A percentile compares a stretch with the other conserved stretches of the same genome.
Evolutionary conservation across 2,888 invertebrate genomes (phyloP).

Genomic region (Ormyrus nitidulus): DNA sequence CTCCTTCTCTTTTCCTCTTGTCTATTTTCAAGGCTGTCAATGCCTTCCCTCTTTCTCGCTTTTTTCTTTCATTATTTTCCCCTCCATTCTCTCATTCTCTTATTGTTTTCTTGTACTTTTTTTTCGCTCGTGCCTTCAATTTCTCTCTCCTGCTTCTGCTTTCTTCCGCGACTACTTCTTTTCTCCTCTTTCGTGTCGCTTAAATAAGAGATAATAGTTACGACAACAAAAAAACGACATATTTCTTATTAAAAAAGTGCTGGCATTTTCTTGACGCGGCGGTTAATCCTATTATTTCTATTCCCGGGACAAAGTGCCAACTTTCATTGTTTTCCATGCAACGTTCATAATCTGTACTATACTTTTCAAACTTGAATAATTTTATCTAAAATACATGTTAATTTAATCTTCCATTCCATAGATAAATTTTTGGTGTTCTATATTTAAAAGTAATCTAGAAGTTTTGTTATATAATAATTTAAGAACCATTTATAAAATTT

Average conservation of each 20-base stretch:
- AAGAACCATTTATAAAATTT: no score
- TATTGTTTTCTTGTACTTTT: slow-evolving; percentile 42
- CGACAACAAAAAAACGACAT: slow-evolving; percentile 1
- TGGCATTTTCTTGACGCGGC: no score
- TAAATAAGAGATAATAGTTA: slow-evolving; percentile 37
- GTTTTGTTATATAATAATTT: no score
- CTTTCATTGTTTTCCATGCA: no score
- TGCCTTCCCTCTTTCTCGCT: slow-evolving; percentile 40
- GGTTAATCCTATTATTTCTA: no score
- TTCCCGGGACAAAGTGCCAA: no score
- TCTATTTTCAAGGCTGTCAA: slow-evolving; percentile 45
- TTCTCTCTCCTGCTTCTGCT: neutral
- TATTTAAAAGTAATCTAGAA: no score
- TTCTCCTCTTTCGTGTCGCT: slow-evolving; percentile 48
- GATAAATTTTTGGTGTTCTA: no score
- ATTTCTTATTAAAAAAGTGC: neutral
- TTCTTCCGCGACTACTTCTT: slow-evolving; percentile 19
- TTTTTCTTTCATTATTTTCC: neutral
- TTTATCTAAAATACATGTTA: no score
- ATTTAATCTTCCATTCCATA: no score
- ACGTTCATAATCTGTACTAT: no score
- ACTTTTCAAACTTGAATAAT: no score
- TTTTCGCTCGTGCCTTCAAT: neutral
- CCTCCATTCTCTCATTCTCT: slow-evolving; percentile 53
- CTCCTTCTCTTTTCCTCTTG: slow-evolving; percentile 27